Evolutionary conservation across 2,888 invertebrate species (phyloP).

Genomic region (Sinodicranocentrus sp.): DNA sequence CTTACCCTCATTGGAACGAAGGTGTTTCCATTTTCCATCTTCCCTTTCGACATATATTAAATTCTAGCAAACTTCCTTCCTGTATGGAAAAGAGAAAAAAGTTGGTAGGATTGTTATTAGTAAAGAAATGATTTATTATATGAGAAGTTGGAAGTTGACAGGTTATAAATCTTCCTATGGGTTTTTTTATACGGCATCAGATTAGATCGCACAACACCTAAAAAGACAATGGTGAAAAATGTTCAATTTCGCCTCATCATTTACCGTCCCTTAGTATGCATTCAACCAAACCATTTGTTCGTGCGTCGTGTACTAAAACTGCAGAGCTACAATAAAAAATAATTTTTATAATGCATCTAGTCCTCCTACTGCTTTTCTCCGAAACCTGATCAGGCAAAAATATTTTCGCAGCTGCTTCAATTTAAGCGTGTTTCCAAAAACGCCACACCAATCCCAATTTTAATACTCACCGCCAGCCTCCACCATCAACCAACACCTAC

Average conservation of each 20-base stretch:
- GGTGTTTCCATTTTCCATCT: no score
- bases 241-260: not conserved
- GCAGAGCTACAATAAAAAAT: no score
- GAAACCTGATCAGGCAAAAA: conserved; percentile 15
- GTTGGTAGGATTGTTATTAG: not conserved
- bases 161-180: conserved; percentile 8
- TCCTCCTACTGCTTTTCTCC: conserved; percentile 17
- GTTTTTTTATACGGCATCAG: not conserved
- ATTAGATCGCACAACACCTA: not conserved
- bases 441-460: not conserved
- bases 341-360: not conserved
- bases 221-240: not conserved
- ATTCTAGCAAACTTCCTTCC: not conserved
- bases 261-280: not conserved
- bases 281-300: no score
- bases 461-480: not conserved
- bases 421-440: conserved; percentile 7
- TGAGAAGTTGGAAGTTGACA: not conserved
- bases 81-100: not conserved
- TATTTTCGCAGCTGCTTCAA: conserved; percentile 22
- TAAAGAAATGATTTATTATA: conserved; percentile 29
- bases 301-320: no score
- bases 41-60: no score
- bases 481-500: not conserved
- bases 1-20: no score